These are phyloP conservation scores for Hiodon tergisus DNA, from an alignment of 2,113 vertebrate genomes.

Conservation along the genomic window DNA sequence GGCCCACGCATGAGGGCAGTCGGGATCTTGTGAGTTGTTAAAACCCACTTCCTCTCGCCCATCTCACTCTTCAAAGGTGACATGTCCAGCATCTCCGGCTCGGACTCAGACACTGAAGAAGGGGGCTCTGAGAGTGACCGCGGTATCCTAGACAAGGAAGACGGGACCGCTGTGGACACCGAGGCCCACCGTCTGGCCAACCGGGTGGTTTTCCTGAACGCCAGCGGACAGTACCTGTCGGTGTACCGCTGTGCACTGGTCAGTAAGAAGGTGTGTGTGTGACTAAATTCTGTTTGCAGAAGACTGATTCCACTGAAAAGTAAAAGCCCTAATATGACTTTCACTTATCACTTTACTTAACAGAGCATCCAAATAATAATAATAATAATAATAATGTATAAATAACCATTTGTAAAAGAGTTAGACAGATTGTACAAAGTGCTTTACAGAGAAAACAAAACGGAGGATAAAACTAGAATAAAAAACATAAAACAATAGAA, in stretches of 20 bases:
- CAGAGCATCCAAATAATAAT: too few relatives aligned
- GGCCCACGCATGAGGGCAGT: background rate
- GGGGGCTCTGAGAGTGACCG: constrained; percentile 46
- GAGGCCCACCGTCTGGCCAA: constrained; percentile 47
- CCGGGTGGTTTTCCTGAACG: constrained; percentile 74
- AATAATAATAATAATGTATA: too few relatives aligned
- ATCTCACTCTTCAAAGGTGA: constrained; percentile 64
- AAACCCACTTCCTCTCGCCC: too few relatives aligned
- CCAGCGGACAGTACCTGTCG: constrained; percentile 69
- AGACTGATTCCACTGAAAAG: too few relatives aligned
- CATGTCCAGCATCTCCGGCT: constrained; percentile 91
- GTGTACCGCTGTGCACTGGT: constrained; percentile 72
- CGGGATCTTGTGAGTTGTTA: background rate
- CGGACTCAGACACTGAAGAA: constrained; percentile 74
- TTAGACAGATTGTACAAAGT: too few relatives aligned
- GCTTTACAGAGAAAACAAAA: too few relatives aligned
- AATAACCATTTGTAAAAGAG: too few relatives aligned
- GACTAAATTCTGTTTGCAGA: too few relatives aligned
- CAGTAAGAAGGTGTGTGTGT: constrained; percentile 58
- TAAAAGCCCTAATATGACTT: too few relatives aligned
- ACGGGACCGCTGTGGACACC: constrained; percentile 6
- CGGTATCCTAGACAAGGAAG: constrained; percentile 28
- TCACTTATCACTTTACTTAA: too few relatives aligned
- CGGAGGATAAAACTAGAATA: too few relatives aligned
- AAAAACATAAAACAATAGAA: too few relatives aligned